Evolutionary conservation across 2,797 vertebrate genomes (phyloP), one percentile per base, ranked within the genome.

Genomic region (Pipistrellus pygmaeus): DNA sequence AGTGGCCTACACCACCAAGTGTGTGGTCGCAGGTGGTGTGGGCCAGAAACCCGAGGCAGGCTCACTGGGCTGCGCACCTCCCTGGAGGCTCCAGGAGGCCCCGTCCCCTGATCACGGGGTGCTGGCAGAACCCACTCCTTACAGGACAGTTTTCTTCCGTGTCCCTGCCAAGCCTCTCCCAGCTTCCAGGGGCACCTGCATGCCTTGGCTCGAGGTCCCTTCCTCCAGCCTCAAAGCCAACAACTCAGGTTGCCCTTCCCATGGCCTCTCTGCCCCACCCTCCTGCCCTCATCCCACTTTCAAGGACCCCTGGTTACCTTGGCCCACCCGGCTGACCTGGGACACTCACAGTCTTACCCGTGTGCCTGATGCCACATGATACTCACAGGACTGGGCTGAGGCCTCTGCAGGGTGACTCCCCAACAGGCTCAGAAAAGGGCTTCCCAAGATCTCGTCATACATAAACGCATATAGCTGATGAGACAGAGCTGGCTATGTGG

Each of bases 261-360:
- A 32, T 32, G 3, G 64, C n/a, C 9, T 32, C n/a, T 66, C 64
- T 32, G 64, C 18, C n/a, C 64, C 64, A 66, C n/a, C 3, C 30
- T 8, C 46, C 48, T 5, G 14, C 18, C 23, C 51, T 17, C 48
- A n/a, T 51, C 23, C 62, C 14, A 27, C 6, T 5, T 62, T 12
- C 32, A 3, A 11, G 53, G 7, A 4, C 44, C 53, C 25, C 8
- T 7, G 32, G 6, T 0, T 14, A 53, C n/a, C 3, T 23, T 35
- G 21, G 35, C 32, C 21, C 8, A 1, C 60, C 41, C 0, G 0
- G 18, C 2, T 1, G 8, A 32, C 4, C 23, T 32, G 18, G 23
- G 66, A 10, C 0, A 8, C 9, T 35, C 64, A 2, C 10, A 25
- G 10, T 25, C 53, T 32, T 20, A 7, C 51, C 35, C 15, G 35